Base-by-base conservation (phyloP, 2,888 invertebrate genomes). In the Pseudoips prasinana region DNA sequence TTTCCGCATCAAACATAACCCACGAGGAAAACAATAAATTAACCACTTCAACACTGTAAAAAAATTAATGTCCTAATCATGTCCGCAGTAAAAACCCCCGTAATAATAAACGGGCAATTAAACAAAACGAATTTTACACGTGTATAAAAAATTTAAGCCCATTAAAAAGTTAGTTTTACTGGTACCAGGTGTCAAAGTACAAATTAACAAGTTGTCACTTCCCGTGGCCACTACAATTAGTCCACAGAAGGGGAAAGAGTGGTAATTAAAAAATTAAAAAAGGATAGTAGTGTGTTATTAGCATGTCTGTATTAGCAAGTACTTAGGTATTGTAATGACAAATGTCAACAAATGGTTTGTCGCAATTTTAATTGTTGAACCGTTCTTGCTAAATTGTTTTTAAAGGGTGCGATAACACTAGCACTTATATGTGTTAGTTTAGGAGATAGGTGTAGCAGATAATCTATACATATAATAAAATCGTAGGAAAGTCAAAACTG, bases 121-220 rank as follows among this genome's bases (percentile, higher is more conserved):
- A 38, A 33, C 25, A 46, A 38, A 32, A 25, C 3, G 29, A 31
- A 4, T 24, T 34, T 49, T 46, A 50, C 56, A 58, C 45, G 45
- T 43, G 49, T 50, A 40, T 40, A 41, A 61, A 52, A 39, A 47
- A 50, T 45, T 29, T 41, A 42, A 39, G 28, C 23, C 27, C 14
- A 41, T 42, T 39, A 40, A 29, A 39, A 41, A 28, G 2, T n/a
- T 4, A 28, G 2, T n/a, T 3, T 9, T 25, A 37, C 18, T 7
- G n/a, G 8, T 22, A 24, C 70, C 83, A 86, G 84, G 82, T 86
- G 86, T 75, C 71, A 73, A 66, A 66, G 57, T 73, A 62, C 54
- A 68, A 76, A 86, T 86, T 87, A 85, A 47, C 83, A 68, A 79
- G 53, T 85, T 85, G 75, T 75, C 85, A 66, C 81, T 74, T 81